Percentiles rank a stretch among this genome's conserved stretches.
Conservation (phyloP, 2,113 vertebrate species). For the Acanthisitta chloris region DNA sequence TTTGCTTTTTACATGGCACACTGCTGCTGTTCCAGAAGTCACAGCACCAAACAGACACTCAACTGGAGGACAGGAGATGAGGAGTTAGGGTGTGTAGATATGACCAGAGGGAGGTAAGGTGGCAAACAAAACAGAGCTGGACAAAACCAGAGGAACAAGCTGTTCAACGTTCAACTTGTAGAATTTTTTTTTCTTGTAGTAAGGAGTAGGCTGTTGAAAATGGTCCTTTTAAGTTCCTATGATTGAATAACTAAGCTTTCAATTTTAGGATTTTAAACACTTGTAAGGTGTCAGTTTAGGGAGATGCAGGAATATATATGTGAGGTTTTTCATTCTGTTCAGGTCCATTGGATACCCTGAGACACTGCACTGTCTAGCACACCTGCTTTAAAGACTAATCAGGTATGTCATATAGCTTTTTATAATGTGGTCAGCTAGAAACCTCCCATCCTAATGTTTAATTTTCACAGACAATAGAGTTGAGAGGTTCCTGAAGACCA, state of each 20-base stretch:
- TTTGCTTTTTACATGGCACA: not conserved
- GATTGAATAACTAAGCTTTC: not conserved
- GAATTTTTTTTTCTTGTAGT: not conserved
- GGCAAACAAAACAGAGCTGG: not conserved
- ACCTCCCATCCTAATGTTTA: not conserved
- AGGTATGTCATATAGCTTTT: not conserved
- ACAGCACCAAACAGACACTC: not conserved
- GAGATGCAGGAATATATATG: not conserved
- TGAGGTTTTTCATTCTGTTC: not conserved
- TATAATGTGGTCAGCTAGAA: not conserved
- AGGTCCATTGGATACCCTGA: not conserved
- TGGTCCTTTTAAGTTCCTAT: not conserved
- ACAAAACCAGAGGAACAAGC: not conserved
- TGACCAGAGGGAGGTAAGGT: not conserved
- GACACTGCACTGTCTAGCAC: not conserved
- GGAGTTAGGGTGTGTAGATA: not conserved
- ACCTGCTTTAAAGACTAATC: not conserved
- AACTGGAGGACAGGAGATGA: not conserved
- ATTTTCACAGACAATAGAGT: not conserved
- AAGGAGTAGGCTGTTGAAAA: not conserved
- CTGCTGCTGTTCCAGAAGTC: not conserved
- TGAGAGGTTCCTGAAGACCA: not conserved
- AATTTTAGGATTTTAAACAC: not conserved
- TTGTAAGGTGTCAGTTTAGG: not conserved
- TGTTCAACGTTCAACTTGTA: not conserved